phyloP scores from a whole-genome alignment of 2,888 invertebrate species.

The Chymomyza caudatula region DNA sequence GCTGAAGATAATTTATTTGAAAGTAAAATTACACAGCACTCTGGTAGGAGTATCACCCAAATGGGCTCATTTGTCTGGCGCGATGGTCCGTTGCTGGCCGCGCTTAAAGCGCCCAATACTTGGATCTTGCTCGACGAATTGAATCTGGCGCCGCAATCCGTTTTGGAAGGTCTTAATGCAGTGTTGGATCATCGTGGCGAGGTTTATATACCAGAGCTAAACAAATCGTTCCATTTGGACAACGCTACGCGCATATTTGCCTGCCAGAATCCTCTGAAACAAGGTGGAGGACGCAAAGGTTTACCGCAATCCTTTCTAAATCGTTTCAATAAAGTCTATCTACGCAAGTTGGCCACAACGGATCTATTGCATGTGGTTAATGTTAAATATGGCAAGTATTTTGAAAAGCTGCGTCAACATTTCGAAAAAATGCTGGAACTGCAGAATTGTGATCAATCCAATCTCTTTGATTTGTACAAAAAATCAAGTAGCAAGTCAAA shows the following conservation, averaged over 20 bases:
- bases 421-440: constrained; percentile 40
- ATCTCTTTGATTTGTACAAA: constrained; percentile 54
- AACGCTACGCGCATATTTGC: constrained; percentile 92
- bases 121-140: constrained; percentile 99
- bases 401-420: constrained; percentile 53
- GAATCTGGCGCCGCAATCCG: constrained; percentile 98
- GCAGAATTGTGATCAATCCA: constrained; percentile 15
- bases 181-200: constrained; percentile 98
- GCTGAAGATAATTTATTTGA: constrained; percentile 85
- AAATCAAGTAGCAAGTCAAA: background rate
- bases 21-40: background rate
- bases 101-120: constrained; percentile 90
- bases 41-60: constrained; percentile 7
- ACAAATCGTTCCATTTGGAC: constrained; percentile 88
- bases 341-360: constrained; percentile 82
- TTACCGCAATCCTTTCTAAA: constrained; percentile 98
- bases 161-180: constrained; percentile 98
- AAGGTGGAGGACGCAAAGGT: constrained; percentile 97
- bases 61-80: constrained; percentile 94
- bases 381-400: constrained; percentile 68
- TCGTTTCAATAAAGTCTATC: constrained; percentile 94
- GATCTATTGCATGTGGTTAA: constrained; percentile 81
- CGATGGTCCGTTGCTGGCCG: constrained; percentile 96
- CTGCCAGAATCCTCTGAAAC: constrained; percentile 97
- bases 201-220: constrained; percentile 96